A percentile compares a stretch with the other conserved stretches of the same genome.
Conservation (phyloP, 2,113 vertebrate genomes). For the Chionis minor region DNA sequence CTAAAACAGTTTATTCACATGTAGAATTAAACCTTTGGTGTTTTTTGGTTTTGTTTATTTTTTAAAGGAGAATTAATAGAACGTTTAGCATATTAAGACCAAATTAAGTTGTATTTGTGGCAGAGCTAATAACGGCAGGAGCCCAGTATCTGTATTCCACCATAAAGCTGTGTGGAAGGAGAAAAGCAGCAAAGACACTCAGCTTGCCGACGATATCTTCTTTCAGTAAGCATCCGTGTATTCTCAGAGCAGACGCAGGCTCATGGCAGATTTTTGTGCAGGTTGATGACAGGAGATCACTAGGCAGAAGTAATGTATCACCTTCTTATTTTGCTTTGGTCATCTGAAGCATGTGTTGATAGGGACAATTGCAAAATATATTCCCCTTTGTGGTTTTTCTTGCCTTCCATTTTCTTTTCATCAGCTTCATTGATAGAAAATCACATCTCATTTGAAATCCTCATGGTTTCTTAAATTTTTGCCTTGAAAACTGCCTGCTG, state of each 20-base stretch:
- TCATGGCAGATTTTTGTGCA: not conserved
- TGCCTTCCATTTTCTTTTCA: conserved; percentile 1
- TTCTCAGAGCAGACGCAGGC: not conserved
- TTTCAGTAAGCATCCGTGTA: not conserved
- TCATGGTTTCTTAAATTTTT: not conserved
- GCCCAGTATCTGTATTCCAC: not conserved
- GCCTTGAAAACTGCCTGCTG: not conserved
- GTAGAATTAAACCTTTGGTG: not conserved
- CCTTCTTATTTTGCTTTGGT: not conserved
- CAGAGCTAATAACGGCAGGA: not conserved
- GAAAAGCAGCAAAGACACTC: not conserved
- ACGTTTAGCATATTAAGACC: not conserved
- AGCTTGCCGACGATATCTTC: not conserved
- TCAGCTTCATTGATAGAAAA: not conserved
- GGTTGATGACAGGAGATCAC: not conserved
- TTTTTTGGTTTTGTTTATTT: no score
- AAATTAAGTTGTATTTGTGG: not conserved
- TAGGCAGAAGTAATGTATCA: not conserved
- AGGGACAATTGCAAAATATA: not conserved
- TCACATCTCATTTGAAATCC: not conserved
- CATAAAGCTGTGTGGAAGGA: not conserved
- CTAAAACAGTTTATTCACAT: not conserved
- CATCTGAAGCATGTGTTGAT: not conserved
- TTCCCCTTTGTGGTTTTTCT: not conserved
- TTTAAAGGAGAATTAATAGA: not conserved